phyloP scores from a whole-genome alignment of 1,140 invertebrate species.

The Luehdorfia chinensis region DNA sequence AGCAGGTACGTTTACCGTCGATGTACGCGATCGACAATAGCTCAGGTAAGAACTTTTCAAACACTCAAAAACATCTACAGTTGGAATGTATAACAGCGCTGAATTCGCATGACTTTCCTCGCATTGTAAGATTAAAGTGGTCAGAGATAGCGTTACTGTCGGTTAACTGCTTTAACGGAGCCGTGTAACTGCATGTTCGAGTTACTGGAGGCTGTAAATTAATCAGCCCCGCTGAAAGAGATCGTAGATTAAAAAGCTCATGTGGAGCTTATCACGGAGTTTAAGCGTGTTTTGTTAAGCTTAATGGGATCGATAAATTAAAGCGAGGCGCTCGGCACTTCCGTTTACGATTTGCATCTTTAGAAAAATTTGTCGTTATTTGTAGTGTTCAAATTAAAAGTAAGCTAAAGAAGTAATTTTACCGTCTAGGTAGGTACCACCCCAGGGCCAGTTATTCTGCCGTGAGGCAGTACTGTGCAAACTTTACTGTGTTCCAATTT shows the following conservation, averaged over 20 bases:
- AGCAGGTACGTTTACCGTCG: too few species aligned
- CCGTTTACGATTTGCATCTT: slow-evolving; percentile 8
- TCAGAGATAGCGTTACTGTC: background rate
- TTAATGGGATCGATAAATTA: slow-evolving; percentile 18
- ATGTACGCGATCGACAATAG: too few species aligned
- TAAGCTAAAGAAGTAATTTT: too few species aligned
- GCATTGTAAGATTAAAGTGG: slow-evolving; percentile 1
- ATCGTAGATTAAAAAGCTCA: slow-evolving; percentile 18
- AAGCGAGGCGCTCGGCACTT: slow-evolving; percentile 14
- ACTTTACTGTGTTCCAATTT: too few species aligned
- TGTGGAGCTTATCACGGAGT: slow-evolving; percentile 8
- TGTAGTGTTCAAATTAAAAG: too few species aligned
- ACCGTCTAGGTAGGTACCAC: too few species aligned
- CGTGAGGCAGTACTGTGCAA: too few species aligned
- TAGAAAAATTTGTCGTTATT: slow-evolving; percentile 5
- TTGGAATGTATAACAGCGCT: too few species aligned
- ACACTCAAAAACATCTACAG: too few species aligned
- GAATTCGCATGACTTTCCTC: background rate
- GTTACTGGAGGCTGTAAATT: slow-evolving; percentile 16
- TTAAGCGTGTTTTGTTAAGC: slow-evolving; percentile 16
- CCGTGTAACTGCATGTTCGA: slow-evolving; percentile 1
- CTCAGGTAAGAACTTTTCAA: too few species aligned
- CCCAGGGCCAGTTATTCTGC: too few species aligned
- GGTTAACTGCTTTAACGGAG: slow-evolving; percentile 5
- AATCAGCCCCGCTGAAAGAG: slow-evolving; percentile 17